These are phyloP conservation scores for Cantharis rustica DNA, from an alignment of 2,888 invertebrate species.

Conservation along the genomic window DNA sequence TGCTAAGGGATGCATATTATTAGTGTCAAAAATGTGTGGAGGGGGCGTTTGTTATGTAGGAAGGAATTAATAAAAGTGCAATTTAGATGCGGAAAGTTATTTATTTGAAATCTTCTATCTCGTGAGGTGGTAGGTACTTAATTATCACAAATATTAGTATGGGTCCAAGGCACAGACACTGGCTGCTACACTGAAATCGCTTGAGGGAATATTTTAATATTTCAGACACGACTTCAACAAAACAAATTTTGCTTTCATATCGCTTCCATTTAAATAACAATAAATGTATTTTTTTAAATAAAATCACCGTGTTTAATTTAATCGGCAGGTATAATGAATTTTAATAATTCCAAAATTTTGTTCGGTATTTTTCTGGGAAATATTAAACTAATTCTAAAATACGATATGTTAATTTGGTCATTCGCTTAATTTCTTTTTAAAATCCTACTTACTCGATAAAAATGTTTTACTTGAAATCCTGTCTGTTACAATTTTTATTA, in stretches of 20 bases:
- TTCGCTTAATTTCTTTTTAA: neutral
- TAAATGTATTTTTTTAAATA: neutral
- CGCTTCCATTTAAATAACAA: neutral
- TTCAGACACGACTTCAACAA: constrained; percentile 19
- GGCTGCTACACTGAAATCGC: constrained; percentile 51
- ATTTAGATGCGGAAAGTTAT: constrained; percentile 51
- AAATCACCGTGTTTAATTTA: neutral
- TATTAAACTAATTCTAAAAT: neutral
- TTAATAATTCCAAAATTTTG: neutral
- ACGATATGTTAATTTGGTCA: neutral
- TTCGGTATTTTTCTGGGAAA: neutral
- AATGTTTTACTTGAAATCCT: neutral
- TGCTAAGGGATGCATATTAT: no score
- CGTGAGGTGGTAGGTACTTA: constrained; percentile 55
- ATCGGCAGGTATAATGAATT: neutral
- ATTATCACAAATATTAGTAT: constrained; percentile 55
- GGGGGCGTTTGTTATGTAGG: neutral
- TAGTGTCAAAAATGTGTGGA: neutral
- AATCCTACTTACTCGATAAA: neutral
- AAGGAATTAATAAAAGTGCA: constrained; percentile 5
- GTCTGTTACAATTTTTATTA: constrained; percentile 11
- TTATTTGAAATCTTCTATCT: constrained; percentile 51
- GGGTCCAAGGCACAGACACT: constrained; percentile 56
- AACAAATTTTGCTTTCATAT: neutral
- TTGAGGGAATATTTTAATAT: constrained; percentile 27